Evolutionary conservation across 2,113 vertebrate species (phyloP).

Genomic region (Chrysemys picta): DNA sequence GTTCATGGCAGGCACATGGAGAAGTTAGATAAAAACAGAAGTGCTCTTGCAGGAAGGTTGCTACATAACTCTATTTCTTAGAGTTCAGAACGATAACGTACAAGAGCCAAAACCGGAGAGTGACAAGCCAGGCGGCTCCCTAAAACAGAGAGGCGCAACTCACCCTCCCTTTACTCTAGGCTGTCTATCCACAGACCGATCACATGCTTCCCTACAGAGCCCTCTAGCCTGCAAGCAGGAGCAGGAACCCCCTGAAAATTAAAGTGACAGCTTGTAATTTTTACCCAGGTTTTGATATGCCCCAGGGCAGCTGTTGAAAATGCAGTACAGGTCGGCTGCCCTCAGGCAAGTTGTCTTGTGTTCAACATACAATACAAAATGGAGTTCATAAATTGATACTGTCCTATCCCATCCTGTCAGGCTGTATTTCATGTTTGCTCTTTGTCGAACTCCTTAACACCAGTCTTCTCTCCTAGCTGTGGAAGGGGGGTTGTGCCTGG

Average conservation of each 20-base stretch:
- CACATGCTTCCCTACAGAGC: neutral
- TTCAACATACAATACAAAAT: neutral
- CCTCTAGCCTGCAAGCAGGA: neutral
- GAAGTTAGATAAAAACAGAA: neutral
- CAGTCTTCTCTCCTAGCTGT: neutral
- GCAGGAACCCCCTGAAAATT: neutral
- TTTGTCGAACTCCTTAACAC: neutral
- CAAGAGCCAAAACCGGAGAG: neutral
- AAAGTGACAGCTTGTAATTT: neutral
- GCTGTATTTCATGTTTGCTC: neutral
- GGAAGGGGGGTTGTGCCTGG: neutral
- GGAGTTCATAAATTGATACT: neutral
- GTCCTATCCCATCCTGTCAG: neutral
- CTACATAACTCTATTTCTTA: neutral
- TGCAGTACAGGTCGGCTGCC: neutral
- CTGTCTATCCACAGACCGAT: neutral
- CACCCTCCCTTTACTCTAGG: neutral
- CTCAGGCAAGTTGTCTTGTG: neutral
- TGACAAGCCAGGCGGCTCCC: neutral
- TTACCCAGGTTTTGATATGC: neutral
- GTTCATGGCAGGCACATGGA: neutral
- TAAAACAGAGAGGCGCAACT: neutral
- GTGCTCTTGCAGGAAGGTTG: neutral
- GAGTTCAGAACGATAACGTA: neutral
- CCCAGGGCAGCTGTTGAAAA: neutral